Percentiles rank a stretch among this genome's conserved stretches.
These are phyloP conservation scores for Microcebus ravelobensis DNA, from an alignment of 2,113 vertebrate genomes.

Conservation along the genomic window DNA sequence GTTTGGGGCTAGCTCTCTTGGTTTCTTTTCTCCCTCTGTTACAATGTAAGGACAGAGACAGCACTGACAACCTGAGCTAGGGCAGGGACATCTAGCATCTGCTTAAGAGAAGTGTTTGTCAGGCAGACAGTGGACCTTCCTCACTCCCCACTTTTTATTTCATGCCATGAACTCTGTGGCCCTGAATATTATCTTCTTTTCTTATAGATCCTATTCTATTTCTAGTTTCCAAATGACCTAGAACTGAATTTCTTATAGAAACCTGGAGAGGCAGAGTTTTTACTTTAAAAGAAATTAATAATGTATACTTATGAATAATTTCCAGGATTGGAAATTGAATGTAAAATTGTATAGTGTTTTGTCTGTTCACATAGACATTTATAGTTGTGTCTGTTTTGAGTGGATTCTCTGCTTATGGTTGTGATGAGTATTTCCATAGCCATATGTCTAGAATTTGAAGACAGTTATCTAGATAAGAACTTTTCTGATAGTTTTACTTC, in stretches of 20 bases:
- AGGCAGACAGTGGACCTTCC: background rate
- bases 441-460: conserved; percentile 29
- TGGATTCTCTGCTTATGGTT: background rate
- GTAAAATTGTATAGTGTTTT: conserved; percentile 34
- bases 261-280: background rate
- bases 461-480: background rate
- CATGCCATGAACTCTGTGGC: background rate
- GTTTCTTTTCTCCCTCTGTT: background rate
- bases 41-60: background rate
- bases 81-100: background rate
- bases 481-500: conserved; percentile 43
- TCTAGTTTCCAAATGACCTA: conserved; percentile 27
- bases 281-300: conserved; percentile 21
- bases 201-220: background rate
- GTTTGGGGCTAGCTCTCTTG: background rate
- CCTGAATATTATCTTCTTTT: background rate
- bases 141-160: background rate
- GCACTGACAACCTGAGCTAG: background rate
- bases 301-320: background rate
- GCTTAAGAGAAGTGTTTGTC: background rate
- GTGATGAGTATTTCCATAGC: conserved; percentile 1
- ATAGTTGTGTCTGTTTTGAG: background rate
- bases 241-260: conserved; percentile 48
- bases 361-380: background rate
- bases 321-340: conserved; percentile 30